Conservation (phyloP, 2,797 vertebrate species). For the Sciurus vulgaris region DNA sequence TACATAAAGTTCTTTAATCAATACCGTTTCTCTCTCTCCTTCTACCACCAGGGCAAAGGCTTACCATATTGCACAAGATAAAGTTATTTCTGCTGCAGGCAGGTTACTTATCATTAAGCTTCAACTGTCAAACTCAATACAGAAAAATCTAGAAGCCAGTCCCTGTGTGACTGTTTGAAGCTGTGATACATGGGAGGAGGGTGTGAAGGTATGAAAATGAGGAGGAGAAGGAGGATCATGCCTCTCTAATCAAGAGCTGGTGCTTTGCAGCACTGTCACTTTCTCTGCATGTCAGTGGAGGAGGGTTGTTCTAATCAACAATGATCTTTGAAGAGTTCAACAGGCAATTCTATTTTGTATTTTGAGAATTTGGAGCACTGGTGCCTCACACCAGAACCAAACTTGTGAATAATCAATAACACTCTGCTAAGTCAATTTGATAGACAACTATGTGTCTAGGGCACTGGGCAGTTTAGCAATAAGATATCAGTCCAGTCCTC, state of each 20-base stretch:
- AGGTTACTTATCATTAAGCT: slow-evolving; percentile 75
- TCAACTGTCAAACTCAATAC: slow-evolving; percentile 75
- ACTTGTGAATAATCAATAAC: slow-evolving; percentile 45
- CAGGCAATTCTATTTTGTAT: slow-evolving; percentile 32
- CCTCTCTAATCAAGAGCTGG: slow-evolving; percentile 64
- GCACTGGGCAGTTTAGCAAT: not conserved
- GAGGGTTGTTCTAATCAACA: slow-evolving; percentile 65
- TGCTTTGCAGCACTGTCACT: slow-evolving; percentile 60
- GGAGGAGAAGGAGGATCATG: not conserved
- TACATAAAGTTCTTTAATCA: slow-evolving; percentile 66
- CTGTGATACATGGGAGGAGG: not conserved
- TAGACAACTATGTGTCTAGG: slow-evolving; percentile 2
- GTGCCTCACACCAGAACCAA: not conserved
- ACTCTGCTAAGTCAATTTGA: slow-evolving; percentile 45
- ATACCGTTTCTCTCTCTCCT: slow-evolving; percentile 29
- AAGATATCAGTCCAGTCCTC: not conserved
- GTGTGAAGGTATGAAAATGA: slow-evolving; percentile 59
- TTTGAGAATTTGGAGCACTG: slow-evolving; percentile 21
- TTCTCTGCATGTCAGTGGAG: slow-evolving; percentile 55
- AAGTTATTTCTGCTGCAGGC: slow-evolving; percentile 76
- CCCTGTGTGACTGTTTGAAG: slow-evolving; percentile 71
- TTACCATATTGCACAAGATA: slow-evolving; percentile 59
- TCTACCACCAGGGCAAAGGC: slow-evolving; percentile 52
- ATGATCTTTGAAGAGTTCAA: slow-evolving; percentile 66
- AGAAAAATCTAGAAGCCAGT: slow-evolving; percentile 74